Evolutionary conservation across 2,888 invertebrate species (phyloP).

Genomic region (Eupithecia pulchellata): DNA sequence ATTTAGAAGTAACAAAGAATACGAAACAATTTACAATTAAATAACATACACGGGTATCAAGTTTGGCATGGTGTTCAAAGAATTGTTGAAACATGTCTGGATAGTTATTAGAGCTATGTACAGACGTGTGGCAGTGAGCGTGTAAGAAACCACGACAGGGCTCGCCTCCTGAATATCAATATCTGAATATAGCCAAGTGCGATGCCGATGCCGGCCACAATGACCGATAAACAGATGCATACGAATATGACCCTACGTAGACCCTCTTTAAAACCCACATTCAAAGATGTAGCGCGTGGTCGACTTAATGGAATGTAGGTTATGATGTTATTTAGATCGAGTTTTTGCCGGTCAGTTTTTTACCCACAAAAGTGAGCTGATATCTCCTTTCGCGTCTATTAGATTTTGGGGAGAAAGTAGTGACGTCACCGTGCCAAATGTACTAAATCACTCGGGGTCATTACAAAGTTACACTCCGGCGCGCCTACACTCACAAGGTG

Average conservation of each 20-base stretch:
- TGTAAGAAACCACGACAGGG: slow-evolving; percentile 71
- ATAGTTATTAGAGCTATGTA: slow-evolving; percentile 68
- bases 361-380: slow-evolving; percentile 65
- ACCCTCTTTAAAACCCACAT: slow-evolving; percentile 80
- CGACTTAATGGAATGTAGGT: slow-evolving; percentile 81
- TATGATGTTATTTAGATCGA: slow-evolving; percentile 82
- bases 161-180: slow-evolving; percentile 81
- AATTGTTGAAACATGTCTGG: slow-evolving; percentile 42
- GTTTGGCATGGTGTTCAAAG: slow-evolving; percentile 35
- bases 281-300: slow-evolving; percentile 64
- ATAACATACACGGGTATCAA: slow-evolving; percentile 10
- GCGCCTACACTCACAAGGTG: slow-evolving; percentile 39
- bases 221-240: slow-evolving; percentile 81
- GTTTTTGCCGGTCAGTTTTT: slow-evolving; percentile 78
- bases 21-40: slow-evolving; percentile 13
- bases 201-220: slow-evolving; percentile 73
- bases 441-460: slow-evolving; percentile 61
- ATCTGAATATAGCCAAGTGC: slow-evolving; percentile 73
- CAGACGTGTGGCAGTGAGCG: slow-evolving; percentile 63
- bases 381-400: slow-evolving; percentile 82
- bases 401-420: slow-evolving; percentile 79
- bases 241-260: slow-evolving; percentile 78
- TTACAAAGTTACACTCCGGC: slow-evolving; percentile 52
- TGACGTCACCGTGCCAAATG: slow-evolving; percentile 77
- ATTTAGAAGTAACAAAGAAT: not conserved